Conservation (phyloP, 2,888 invertebrate species). For the Mimumesa dahlbomi region DNA sequence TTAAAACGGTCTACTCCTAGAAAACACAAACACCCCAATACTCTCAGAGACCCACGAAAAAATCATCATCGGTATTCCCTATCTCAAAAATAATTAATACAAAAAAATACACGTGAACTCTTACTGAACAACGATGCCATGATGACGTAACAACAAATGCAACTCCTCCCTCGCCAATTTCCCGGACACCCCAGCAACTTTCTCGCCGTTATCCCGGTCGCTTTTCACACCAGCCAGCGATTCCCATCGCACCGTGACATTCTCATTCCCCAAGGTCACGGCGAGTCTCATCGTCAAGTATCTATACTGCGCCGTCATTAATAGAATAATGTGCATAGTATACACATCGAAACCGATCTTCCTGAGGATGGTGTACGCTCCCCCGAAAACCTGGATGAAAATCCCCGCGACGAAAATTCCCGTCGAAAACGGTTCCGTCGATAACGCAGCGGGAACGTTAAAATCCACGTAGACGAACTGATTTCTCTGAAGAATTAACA, state of each 20-base stretch:
- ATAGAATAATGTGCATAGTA: constrained; percentile 54
- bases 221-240: too few relatives aligned
- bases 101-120: too few relatives aligned
- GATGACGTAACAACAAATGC: constrained; percentile 43
- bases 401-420: constrained; percentile 46
- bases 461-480: constrained; percentile 60
- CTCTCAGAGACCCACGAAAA: too few relatives aligned
- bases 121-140: constrained; percentile 51
- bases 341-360: constrained; percentile 63
- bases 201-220: too few relatives aligned
- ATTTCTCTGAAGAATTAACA: constrained; percentile 33
- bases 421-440: constrained; percentile 49
- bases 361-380: constrained; percentile 29
- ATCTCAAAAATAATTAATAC: too few relatives aligned
- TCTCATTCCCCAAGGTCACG: constrained; percentile 31
- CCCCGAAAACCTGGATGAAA: constrained; percentile 44
- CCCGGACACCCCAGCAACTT: too few relatives aligned
- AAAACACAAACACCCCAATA: background rate
- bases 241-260: too few relatives aligned
- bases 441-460: constrained; percentile 44
- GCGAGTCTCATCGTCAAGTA: constrained; percentile 50
- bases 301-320: constrained; percentile 61
- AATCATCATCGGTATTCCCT: too few relatives aligned
- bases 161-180: constrained; percentile 23
- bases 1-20: too few relatives aligned